Evolutionary conservation across 2,888 invertebrate species (phyloP).

Genomic region (Julus scandinavius): DNA sequence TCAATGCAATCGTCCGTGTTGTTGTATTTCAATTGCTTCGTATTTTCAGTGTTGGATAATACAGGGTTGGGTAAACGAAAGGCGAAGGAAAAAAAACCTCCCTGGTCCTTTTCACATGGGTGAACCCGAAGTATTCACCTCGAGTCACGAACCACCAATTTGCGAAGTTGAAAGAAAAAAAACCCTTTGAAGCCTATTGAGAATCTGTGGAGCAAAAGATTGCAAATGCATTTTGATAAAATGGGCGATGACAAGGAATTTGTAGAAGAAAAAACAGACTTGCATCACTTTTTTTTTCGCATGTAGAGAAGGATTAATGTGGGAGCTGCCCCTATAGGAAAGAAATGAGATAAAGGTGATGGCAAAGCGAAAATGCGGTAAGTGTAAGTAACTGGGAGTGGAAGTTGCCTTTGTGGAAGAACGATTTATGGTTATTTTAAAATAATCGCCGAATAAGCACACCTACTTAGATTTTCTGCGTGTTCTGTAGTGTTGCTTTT

Average conservation of each 20-base stretch:
- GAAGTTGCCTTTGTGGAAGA: background rate
- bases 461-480: background rate
- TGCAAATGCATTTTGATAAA: constrained; percentile 29
- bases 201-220: constrained; percentile 34
- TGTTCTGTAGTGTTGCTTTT: background rate
- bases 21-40: background rate
- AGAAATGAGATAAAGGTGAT: background rate
- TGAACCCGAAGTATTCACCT: constrained; percentile 39
- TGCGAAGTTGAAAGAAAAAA: constrained; percentile 14
- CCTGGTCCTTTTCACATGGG: constrained; percentile 38
- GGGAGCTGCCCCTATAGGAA: constrained; percentile 18
- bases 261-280: background rate
- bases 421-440: background rate
- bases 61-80: background rate
- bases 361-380: background rate
- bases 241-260: constrained; percentile 42
- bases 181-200: constrained; percentile 23
- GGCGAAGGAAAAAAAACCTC: background rate
- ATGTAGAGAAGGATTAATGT: background rate
- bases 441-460: background rate
- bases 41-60: background rate
- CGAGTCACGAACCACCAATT: constrained; percentile 39
- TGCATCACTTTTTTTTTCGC: constrained; percentile 24
- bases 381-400: background rate
- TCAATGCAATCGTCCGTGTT: background rate